A percentile compares a stretch with the other conserved stretches of the same genome.
Conservation (phyloP, 2,797 vertebrate genomes). For the Sebastes steindachneri region DNA sequence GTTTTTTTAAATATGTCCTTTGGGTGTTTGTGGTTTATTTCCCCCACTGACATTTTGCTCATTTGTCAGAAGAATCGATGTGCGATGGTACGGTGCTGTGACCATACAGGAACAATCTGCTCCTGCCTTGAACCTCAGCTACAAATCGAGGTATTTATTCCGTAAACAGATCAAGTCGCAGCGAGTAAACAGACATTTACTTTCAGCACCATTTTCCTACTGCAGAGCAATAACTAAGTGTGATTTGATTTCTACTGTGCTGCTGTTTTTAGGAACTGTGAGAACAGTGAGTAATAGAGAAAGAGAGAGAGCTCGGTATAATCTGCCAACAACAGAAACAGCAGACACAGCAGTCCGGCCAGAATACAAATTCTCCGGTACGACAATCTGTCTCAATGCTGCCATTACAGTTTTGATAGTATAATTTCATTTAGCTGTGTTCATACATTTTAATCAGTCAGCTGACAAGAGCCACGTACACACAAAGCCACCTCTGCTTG, state of each 20-base stretch:
- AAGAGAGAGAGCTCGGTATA: slow-evolving; percentile 15
- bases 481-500: not conserved
- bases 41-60: not conserved
- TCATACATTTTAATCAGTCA: slow-evolving; percentile 51
- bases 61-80: not conserved
- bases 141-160: not conserved
- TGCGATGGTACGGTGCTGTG: not conserved
- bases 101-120: not conserved
- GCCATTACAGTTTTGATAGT: slow-evolving; percentile 14
- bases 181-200: not conserved
- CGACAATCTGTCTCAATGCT: slow-evolving; percentile 38
- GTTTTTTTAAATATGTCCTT: not conserved
- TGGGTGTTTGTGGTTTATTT: not conserved
- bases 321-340: slow-evolving; percentile 32
- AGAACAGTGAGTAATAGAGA: slow-evolving; percentile 12
- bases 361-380: slow-evolving; percentile 19
- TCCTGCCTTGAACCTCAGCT: not conserved
- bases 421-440: slow-evolving; percentile 29
- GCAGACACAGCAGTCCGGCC: not conserved
- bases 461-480: slow-evolving; percentile 13
- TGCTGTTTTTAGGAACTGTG: slow-evolving; percentile 9
- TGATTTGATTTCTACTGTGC: slow-evolving; percentile 12
- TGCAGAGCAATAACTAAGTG: not conserved
- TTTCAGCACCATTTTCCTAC: not conserved
- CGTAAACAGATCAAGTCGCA: not conserved